Evolutionary conservation across 2,113 vertebrate species (phyloP), one percentile per base, ranked within the genome.

Genomic region (Cavia porcellus): DNA sequence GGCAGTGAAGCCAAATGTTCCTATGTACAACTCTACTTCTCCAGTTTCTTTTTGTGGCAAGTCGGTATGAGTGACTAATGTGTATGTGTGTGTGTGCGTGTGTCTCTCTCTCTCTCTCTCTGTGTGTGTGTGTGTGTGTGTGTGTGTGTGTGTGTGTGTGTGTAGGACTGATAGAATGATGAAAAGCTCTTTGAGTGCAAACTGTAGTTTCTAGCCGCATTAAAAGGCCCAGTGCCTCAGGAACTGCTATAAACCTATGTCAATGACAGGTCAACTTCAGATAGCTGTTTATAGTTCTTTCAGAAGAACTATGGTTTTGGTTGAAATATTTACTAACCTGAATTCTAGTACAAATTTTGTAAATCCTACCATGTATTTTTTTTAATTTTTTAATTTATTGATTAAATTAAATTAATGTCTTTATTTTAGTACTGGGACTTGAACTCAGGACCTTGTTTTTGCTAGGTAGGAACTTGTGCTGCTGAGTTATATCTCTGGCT

Each of bases 261-360:
- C 59, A 82, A 12, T 66, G 61, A 55, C 38, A 95, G 89, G 20
- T 10, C 52, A 87, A 84, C 19, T 81, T 89, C 28, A 17, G 80
- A 55, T 70, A 77, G 9, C 25, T 96, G 32, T 52, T 96, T 92
- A 2, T 19, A 59, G 50, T 59, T 94, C 72, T 96, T 95, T 85
- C 61, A 14, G 81, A 61, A 96, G 9, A 92, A 59, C 12, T 3
- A 38, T 30, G 87, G 24, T n/a, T 66, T 88, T 66, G 50, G 7
- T 45, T 88, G n/a, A 32, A 61, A n/a, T 86, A 28, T 86, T n/a
- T 82, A 15, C 64, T 88, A 24, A 38, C 9, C 38, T 59, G 42
- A 77, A 90, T 95, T 90, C 86, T 92, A 79, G 7, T 55, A 61
- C 30, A 96, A 66, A n/a, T 2, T 55, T 42, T 61, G 24, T 74